Evolutionary conservation across 2,888 invertebrate genomes (phyloP).

Genomic region (Drosophila mayaguana): DNA sequence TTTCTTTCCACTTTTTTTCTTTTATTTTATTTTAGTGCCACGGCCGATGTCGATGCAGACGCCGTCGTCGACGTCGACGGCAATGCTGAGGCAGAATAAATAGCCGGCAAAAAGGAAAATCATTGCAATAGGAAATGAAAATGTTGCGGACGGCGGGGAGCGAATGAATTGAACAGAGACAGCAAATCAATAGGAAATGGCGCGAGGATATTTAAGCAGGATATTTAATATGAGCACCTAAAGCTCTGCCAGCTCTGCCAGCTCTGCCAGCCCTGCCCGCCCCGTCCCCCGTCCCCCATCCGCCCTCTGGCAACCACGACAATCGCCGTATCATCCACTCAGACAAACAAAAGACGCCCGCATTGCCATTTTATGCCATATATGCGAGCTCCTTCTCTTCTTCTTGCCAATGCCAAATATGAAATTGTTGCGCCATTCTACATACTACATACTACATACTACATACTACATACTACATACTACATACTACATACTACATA

Average conservation of each 20-base stretch:
- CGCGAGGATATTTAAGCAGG: constrained; percentile 75
- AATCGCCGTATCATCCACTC: not conserved
- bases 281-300: no score
- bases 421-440: constrained; percentile 16
- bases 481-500: not conserved
- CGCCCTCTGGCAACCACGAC: not conserved
- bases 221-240: constrained; percentile 72
- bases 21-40: constrained; percentile 14
- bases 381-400: not conserved
- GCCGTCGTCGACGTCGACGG: constrained; percentile 10
- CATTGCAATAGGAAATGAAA: constrained; percentile 83
- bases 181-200: constrained; percentile 68
- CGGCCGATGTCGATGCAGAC: constrained; percentile 7
- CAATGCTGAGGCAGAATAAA: constrained; percentile 63
- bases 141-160: constrained; percentile 52
- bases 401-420: constrained; percentile 16
- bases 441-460: not conserved
- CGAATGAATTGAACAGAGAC: constrained; percentile 29
- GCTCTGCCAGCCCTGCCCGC: not conserved
- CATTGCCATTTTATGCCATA: constrained; percentile 16
- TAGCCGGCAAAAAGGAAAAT: constrained; percentile 66
- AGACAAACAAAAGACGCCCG: constrained; percentile 7
- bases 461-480: not conserved
- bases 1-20: not conserved
- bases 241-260: constrained; percentile 3